Evolutionary conservation across 2,888 invertebrate genomes (phyloP), one percentile per base, ranked within the genome.

Genomic region (Baronia brevicornis): DNA sequence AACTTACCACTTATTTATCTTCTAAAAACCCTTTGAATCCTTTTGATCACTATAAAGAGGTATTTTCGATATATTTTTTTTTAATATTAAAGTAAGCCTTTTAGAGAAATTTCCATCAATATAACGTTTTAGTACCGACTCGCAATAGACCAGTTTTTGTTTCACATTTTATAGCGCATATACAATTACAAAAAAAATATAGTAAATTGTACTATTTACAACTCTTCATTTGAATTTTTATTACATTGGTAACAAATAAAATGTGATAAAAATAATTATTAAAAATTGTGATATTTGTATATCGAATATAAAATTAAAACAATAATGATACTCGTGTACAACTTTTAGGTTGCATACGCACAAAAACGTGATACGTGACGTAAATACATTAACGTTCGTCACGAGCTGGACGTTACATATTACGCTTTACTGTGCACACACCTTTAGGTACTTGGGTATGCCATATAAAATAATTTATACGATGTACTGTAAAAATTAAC

Each of bases 11-110:
- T 65, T 62, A 60, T 40, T 51, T 71, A 72, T 63, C 65, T 70
- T 72, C 69, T 73, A 75, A 71, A 54, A 75, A 77, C 78, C 80
- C 75, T 78, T 77, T 63, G 64, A 64, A 61, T 73, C 73, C 73
- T 67, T 77, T 74, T 68, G 67, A 79, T 82, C 80, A 82, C 79
- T 74, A 66, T 66, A 58, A 63, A 75, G 82, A 82, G 82, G 82
- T 82, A 82, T 80, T 79, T 78, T 66, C 60, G 79, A 80, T 71
- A 67, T 60, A 62, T 43, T 41, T 51, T 54, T 44, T 52, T 60
- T 64, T 60, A 64, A 48, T 53, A 60, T 69, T 65, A 66, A 59
- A 61, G 60, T 63, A 63, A 65, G 64, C 57, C 47, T 60, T 46
- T 17, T 18, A 55, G 50, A 55, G 46, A 54, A 37, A 33, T 46